Base-by-base conservation (phyloP, 2,113 vertebrate genomes). In the Thomomys bottae region DNA sequence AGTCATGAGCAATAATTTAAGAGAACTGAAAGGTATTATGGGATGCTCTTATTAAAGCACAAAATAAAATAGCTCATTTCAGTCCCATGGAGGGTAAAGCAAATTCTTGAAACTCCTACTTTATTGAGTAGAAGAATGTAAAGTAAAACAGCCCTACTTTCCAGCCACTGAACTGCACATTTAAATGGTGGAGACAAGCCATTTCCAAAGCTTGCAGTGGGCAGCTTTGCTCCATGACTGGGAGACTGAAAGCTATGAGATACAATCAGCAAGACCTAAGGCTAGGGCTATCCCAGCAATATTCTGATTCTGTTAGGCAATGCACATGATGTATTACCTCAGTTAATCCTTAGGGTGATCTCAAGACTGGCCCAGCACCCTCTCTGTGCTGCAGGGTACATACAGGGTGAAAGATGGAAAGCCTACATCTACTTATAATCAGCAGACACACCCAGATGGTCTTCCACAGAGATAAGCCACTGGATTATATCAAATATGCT, bases 31-130 rank as follows among this genome's bases (percentile, higher is more conserved):
- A 24, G 6, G 67, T 6, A 15, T 70, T 34, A 78, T 49, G 92
- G 28, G 17, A 10, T 54, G n/a, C 28, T 72, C 64, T 88, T 77
- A 26, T 21, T 89, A 34, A 71, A 70, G 84, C 71, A 66, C 5
- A 92, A 71, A 79, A 73, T 57, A 84, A 92, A 92, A 84, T 76
- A 89, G 9, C 63, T 71, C 12, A 38, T 42, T 77, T 87, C 76
- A 87, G 76, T 76, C 82, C 38, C 54, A 6, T 88, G 40, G 17
- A 21, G 72, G 54, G 9, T 61, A 63, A 67, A 66, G 42, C 59
- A 89, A 84, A 89, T 91, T 79, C 49, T 79, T 88, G 42, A 82
- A 94, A 82, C n/a, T 90, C 77, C 84, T 73, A 67, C 11, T 91
- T 61, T 70, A 71, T 24, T 76, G 54, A 89, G 75, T 8, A 82